Evolutionary conservation across 2,113 vertebrate genomes (phyloP), one percentile per base, ranked within the genome.

Genomic region (Equus quagga): DNA sequence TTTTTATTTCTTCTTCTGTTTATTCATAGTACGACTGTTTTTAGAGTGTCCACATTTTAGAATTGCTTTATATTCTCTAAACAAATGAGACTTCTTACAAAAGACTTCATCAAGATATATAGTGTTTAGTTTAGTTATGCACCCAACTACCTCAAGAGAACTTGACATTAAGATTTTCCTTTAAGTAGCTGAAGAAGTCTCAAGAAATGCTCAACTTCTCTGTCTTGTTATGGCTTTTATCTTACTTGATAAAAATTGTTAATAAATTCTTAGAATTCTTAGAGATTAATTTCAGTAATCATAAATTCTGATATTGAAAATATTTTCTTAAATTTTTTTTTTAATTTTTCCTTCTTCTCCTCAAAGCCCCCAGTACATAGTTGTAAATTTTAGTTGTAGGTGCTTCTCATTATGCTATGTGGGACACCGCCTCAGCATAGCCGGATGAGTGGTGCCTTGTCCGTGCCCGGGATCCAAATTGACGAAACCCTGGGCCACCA

Each of bases 121-220:
- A 92, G 44, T 93, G 94, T 97, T 98, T 96, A 98, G 98, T 95
- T 72, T 98, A 98, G 98, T 98, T 95, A 98, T 69, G 70, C 76
- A 93, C 75, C 51, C 93, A 96, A 97, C 96, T 98, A 98, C 95
- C 96, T 98, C 41, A 96, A 93, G 84, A 98, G 98, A 98, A 96
- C 87, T 95, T 98, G 96, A 86, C 97, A 89, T 98, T 98, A 96
- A 93, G 78, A 92, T 97, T 98, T 98, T 96, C 76, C 87, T 91
- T 72, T 98, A 98, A 98, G 95, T 98, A 98, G 88, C 73, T 95
- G 93, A 97, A 98, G 97, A 91, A 76, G 88, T 95, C 93, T 98
- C 95, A 97, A 95, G 70, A 98, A 97, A 97, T 95, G 82, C 60
- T 96, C 89, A 97, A 98, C 33, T 97, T 58, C 26, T 93, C 58